These are phyloP conservation scores for Ceratosolen fusciceps DNA, from an alignment of 1,140 invertebrate genomes.

Conservation along the genomic window DNA sequence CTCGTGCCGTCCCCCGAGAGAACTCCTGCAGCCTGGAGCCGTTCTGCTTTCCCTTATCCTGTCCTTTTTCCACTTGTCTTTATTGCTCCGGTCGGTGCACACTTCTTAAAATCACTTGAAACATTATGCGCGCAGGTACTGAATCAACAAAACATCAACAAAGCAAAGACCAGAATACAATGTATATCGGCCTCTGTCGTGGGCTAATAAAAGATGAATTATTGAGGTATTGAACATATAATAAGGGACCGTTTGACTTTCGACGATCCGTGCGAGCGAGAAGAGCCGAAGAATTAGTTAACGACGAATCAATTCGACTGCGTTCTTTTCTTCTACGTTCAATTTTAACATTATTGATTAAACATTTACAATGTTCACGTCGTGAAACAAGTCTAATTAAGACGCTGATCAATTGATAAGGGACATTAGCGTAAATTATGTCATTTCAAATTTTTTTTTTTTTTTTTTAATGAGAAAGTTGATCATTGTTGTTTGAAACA, in stretches of 20 bases:
- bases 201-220: conserved; percentile 49
- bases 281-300: conserved; percentile 47
- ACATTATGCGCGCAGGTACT: conserved; percentile 49
- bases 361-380: conserved; percentile 59
- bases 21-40: conserved; percentile 59
- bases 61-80: conserved; percentile 56
- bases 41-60: conserved; percentile 61
- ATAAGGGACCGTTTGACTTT: conserved; percentile 38
- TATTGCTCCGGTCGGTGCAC: conserved; percentile 57
- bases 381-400: conserved; percentile 60
- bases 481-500: conserved; percentile 51
- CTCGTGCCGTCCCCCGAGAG: conserved; percentile 68
- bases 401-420: conserved; percentile 55
- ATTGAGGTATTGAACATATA: conserved; percentile 43
- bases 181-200: conserved; percentile 37
- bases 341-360: conserved; percentile 54
- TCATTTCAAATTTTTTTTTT: conserved; percentile 54
- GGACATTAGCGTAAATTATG: conserved; percentile 56
- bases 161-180: conserved; percentile 51
- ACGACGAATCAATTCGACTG: conserved; percentile 50
- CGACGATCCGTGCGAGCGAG: conserved; percentile 48
- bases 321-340: conserved; percentile 58
- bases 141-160: conserved; percentile 57
- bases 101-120: conserved; percentile 51
- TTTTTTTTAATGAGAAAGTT: conserved; percentile 51